phyloP scores from a whole-genome alignment of 2,113 vertebrate genomes.

The Leuciscus idus region DNA sequence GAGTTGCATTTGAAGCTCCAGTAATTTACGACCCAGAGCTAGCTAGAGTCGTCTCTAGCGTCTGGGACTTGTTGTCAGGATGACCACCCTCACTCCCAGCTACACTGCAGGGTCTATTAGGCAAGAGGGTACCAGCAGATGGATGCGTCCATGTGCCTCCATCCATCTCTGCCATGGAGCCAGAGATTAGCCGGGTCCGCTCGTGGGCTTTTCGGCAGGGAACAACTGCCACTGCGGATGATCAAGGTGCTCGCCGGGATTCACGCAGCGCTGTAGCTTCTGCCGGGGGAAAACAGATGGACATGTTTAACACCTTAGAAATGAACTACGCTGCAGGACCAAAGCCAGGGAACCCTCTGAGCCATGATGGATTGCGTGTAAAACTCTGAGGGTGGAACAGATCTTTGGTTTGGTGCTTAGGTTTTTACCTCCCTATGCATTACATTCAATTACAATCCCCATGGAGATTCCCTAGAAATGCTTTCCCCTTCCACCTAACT shows the following conservation, averaged over 20 bases:
- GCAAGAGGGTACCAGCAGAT: constrained; percentile 62
- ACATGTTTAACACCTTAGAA: constrained; percentile 59
- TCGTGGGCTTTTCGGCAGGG: constrained; percentile 52
- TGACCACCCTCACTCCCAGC: constrained; percentile 51
- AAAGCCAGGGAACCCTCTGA: constrained; percentile 53
- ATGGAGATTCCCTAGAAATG: not conserved
- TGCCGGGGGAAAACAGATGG: constrained; percentile 64
- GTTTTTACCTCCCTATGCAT: not conserved
- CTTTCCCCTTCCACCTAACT: not conserved
- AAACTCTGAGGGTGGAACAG: constrained; percentile 15
- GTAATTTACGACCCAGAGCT: constrained; percentile 47
- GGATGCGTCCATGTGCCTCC: constrained; percentile 50
- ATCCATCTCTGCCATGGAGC: constrained; percentile 63
- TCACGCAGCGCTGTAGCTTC: constrained; percentile 38
- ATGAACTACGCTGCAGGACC: constrained; percentile 50
- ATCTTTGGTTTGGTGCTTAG: constrained; percentile 14
- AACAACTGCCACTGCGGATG: constrained; percentile 53
- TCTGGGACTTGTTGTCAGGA: constrained; percentile 49
- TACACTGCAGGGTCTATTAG: constrained; percentile 19
- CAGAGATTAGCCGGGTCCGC: constrained; percentile 60
- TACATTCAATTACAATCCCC: constrained; percentile 35
- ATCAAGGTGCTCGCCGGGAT: constrained; percentile 53
- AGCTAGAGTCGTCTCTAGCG: constrained; percentile 43
- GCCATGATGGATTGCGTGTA: constrained; percentile 11
- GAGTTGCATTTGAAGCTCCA: constrained; percentile 42